phyloP scores from a whole-genome alignment of 2,797 vertebrate species.

The Enteromius mattozi region DNA sequence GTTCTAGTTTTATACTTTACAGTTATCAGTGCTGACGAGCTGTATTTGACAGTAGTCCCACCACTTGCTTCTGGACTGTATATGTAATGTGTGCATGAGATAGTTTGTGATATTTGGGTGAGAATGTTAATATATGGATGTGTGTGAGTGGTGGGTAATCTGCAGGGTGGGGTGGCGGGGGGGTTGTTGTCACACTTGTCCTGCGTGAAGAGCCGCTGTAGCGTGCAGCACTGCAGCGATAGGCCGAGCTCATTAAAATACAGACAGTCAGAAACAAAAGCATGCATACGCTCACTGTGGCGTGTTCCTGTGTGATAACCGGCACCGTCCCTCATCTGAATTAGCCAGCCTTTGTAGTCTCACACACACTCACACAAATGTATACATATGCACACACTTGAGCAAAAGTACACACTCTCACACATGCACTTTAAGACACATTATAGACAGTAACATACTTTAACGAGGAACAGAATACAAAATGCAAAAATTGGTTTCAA shows the following conservation, averaged over 20 bases:
- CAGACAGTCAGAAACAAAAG: conserved; percentile 78
- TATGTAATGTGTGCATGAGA: conserved; percentile 22
- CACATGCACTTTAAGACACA: conserved; percentile 15
- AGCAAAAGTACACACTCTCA: conserved; percentile 32
- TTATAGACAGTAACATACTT: conserved; percentile 3
- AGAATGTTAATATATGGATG: conserved; percentile 51
- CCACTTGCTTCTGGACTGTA: conserved; percentile 6
- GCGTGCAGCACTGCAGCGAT: conserved; percentile 72
- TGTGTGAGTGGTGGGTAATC: conserved; percentile 36
- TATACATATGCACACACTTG: conserved; percentile 43
- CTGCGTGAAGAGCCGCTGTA: conserved; percentile 60
- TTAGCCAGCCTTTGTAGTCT: conserved; percentile 65
- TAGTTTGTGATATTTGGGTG: conserved; percentile 21
- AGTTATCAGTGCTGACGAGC: neutral
- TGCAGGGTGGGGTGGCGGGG: conserved; percentile 47
- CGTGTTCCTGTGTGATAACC: conserved; percentile 79
- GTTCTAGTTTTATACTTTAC: neutral
- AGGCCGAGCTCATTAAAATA: conserved; percentile 79
- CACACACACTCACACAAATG: conserved; percentile 16
- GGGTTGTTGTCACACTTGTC: conserved; percentile 54
- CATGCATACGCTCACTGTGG: conserved; percentile 65
- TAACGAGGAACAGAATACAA: neutral
- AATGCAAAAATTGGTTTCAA: neutral
- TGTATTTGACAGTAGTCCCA: conserved; percentile 21
- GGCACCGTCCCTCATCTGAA: conserved; percentile 73